Percentiles rank a stretch among this genome's conserved stretches.
These are phyloP conservation scores for Rhabdophis nuchalis DNA, from an alignment of 2,797 vertebrate genomes.

Conservation along the genomic window DNA sequence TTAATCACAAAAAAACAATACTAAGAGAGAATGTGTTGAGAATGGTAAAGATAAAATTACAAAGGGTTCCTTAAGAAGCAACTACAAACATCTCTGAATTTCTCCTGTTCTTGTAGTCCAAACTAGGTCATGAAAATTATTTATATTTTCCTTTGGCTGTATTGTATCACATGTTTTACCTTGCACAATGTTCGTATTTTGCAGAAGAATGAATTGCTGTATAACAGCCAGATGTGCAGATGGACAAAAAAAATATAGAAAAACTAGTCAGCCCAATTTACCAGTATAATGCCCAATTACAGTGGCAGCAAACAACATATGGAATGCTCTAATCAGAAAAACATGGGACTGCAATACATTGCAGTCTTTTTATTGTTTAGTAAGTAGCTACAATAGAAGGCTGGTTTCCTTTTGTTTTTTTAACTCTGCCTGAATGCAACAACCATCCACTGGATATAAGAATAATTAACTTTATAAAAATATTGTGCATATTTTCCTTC, in stretches of 20 bases:
- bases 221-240: neutral
- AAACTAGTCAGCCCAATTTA: neutral
- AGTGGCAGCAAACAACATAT: neutral
- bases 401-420: neutral
- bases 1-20: neutral
- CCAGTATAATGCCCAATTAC: neutral
- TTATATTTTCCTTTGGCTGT: neutral
- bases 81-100: neutral
- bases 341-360: neutral
- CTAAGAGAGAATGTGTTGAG: neutral
- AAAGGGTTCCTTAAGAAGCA: neutral
- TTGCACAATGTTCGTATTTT: neutral
- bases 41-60: neutral
- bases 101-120: neutral
- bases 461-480: neutral
- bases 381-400: neutral
- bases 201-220: constrained; percentile 3
- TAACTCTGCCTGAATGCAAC: neutral
- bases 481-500: neutral
- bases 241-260: neutral
- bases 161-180: neutral
- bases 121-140: neutral
- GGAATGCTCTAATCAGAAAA: neutral
- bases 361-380: neutral
- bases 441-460: neutral